Evolutionary conservation across 1,140 invertebrate genomes (phyloP), one percentile per base, ranked within the genome.

Genomic region (Metaphire vulgaris): DNA sequence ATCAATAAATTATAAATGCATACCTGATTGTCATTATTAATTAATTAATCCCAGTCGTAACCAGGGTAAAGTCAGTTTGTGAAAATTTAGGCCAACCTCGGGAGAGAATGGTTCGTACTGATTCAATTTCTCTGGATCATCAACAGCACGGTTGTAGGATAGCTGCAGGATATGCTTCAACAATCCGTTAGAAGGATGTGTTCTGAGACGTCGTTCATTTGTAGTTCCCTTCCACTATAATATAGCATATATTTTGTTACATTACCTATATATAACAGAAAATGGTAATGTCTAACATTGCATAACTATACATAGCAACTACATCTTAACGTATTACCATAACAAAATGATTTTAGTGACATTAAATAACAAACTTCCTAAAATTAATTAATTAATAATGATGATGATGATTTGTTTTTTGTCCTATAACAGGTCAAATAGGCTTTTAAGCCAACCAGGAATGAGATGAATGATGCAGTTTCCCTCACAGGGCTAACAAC

Each of bases 41-140:
- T n/a, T n/a, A n/a, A n/a, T n/a, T n/a, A n/a, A n/a, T n/a, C n/a
- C n/a, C n/a, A n/a, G n/a, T n/a, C n/a, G n/a, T n/a, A n/a, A n/a
- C n/a, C n/a, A n/a, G n/a, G n/a, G n/a, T n/a, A n/a, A n/a, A n/a
- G n/a, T n/a, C n/a, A n/a, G n/a, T n/a, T n/a, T n/a, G n/a, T 56
- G 41, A 56, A 12, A 56, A 56, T 21, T 12, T 21, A 31, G 1
- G 79, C 81, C 83, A 85, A 92, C 92, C 90, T 98, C 96, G 16
- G 96, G 95, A 77, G 96, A 98, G 88, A 98, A 99, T 2, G 96
- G 95, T 87, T 97, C 95, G 87, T 99, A 99, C 83, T 97, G 93
- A 87, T 98, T 98, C 68, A 99, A 88, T 87, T 95, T 96, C 79
- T 98, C 95, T 74, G 96, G 96, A 86, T 99, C 96, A 70, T 91